These are phyloP conservation scores for Zygothrica quintamaculata DNA, from an alignment of 2,888 invertebrate genomes.

Conservation along the genomic window DNA sequence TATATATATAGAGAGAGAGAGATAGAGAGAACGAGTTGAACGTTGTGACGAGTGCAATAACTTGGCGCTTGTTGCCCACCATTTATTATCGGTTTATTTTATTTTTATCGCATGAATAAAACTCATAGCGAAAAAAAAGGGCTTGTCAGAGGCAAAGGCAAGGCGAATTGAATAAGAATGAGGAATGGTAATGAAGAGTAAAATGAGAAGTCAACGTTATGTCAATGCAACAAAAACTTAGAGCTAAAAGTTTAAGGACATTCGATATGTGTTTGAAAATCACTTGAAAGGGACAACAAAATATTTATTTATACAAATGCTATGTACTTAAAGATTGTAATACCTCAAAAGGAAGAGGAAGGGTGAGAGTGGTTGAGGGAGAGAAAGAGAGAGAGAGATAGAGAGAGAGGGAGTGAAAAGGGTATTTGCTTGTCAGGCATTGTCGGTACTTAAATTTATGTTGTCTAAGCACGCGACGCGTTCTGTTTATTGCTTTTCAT, in stretches of 20 bases:
- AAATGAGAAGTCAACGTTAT: conserved; percentile 19
- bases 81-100: conserved; percentile 79
- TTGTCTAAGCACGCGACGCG: conserved; percentile 69
- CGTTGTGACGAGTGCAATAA: conserved; percentile 70
- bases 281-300: conserved; percentile 19
- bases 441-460: conserved; percentile 67
- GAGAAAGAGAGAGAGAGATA: no score
- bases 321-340: conserved; percentile 25
- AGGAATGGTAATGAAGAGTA: conserved; percentile 14
- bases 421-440: conserved; percentile 33
- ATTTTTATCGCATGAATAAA: conserved; percentile 80
- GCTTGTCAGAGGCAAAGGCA: conserved; percentile 64
- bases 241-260: conserved; percentile 72
- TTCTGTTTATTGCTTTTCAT: conserved; percentile 61
- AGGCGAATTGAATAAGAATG: conserved; percentile 37
- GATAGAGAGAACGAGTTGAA: conserved; percentile 5
- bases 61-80: conserved; percentile 68
- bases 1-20: conserved; percentile 10
- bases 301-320: background rate
- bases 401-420: background rate
- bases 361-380: background rate
- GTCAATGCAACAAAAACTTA: conserved; percentile 38
- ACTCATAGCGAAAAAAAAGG: conserved; percentile 69
- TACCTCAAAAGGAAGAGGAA: background rate
- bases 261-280: conserved; percentile 50